Conservation (phyloP, 2,888 invertebrate species). For the Andrena camellia region DNA sequence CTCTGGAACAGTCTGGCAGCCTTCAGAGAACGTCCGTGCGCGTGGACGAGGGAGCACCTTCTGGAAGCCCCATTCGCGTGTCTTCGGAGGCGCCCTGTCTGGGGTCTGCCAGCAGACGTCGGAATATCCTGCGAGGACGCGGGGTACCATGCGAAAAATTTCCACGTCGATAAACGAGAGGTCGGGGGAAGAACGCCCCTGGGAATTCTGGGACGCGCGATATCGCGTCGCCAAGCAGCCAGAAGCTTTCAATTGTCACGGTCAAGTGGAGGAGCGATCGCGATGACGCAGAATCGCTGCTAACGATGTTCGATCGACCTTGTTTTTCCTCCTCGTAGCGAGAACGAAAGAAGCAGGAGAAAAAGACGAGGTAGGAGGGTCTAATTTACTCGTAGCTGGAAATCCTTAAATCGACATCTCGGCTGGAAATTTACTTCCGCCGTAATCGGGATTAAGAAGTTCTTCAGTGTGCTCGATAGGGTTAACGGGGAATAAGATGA, state of each 20-base stretch:
- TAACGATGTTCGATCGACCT: background rate
- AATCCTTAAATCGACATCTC: slow-evolving; percentile 2
- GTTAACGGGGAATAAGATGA: background rate
- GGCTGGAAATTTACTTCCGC: background rate
- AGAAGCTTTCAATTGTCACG: slow-evolving; percentile 13
- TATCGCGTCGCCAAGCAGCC: background rate
- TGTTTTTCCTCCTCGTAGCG: background rate
- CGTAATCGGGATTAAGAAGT: background rate
- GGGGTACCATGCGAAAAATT: slow-evolving; percentile 9
- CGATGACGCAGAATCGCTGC: slow-evolving; percentile 7
- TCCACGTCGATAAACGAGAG: slow-evolving; percentile 13
- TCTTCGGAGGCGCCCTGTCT: background rate
- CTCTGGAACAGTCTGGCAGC: background rate
- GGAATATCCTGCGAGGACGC: background rate
- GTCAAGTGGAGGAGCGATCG: slow-evolving; percentile 9
- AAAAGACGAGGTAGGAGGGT: background rate
- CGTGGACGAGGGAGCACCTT: background rate
- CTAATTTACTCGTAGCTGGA: slow-evolving; percentile 7
- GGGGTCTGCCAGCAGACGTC: background rate
- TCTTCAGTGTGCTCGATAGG: background rate
- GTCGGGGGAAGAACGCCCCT: background rate
- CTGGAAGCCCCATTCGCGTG: background rate
- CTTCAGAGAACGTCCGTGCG: background rate
- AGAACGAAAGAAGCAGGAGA: background rate
- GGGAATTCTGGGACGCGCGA: background rate